A percentile compares a stretch with the other conserved stretches of the same genome.
Conservation (phyloP, 2,888 invertebrate genomes). For the Micoletzkya japonica region DNA sequence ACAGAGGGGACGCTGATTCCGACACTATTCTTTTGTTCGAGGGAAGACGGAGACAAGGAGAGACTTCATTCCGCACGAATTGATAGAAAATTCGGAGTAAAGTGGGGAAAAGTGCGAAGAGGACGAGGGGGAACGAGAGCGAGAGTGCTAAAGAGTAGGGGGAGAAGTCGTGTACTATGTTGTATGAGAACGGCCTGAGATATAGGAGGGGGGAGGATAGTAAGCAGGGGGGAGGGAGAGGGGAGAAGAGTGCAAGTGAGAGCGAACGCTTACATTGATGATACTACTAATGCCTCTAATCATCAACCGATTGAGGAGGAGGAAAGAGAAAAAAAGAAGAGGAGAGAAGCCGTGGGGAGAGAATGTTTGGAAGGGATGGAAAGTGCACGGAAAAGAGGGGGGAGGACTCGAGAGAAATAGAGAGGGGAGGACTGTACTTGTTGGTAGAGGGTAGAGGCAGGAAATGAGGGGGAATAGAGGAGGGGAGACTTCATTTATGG, state of each 20-base stretch:
- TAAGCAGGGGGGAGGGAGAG: background rate
- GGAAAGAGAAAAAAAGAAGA: conserved; percentile 8
- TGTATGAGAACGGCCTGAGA: background rate
- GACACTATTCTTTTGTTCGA: too few species aligned
- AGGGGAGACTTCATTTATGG: too few species aligned
- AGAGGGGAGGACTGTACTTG: background rate
- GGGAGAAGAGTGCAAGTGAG: background rate
- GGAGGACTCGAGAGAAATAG: background rate
- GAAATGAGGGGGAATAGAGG: too few species aligned
- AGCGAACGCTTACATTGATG: background rate
- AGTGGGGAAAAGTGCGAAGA: background rate
- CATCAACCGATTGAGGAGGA: background rate
- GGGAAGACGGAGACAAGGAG: too few species aligned
- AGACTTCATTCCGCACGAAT: too few species aligned
- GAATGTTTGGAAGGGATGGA: background rate
- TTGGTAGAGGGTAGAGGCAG: too few species aligned
- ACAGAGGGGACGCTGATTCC: too few species aligned
- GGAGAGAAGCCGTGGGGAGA: background rate
- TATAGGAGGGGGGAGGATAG: too few species aligned
- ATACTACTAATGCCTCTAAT: too few species aligned
- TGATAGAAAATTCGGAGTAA: too few species aligned
- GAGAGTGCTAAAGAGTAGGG: background rate
- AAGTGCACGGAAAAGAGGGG: background rate
- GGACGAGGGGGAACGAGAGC: background rate
- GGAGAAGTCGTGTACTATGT: too few species aligned